Evolutionary conservation across 2,888 invertebrate genomes (phyloP).

Genomic region (Caenorhabditis sp.): DNA sequence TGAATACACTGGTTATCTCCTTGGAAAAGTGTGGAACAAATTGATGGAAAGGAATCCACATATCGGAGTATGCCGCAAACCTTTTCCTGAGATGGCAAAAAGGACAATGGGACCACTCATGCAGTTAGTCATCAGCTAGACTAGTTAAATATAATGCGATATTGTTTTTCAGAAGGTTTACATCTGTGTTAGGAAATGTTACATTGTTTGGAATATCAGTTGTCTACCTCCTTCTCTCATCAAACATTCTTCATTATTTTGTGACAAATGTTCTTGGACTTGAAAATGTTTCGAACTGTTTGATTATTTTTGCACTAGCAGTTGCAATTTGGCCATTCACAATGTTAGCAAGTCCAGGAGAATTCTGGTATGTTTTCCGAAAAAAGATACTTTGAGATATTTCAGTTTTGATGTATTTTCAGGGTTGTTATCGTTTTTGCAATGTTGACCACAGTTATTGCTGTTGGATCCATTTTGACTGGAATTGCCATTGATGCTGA

Average conservation of each 20-base stretch:
- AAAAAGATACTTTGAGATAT: not conserved
- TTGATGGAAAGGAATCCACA: conserved; percentile 60
- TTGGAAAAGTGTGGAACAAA: conserved; percentile 67
- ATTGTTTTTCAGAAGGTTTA: conserved; percentile 57
- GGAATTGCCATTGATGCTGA: conserved; percentile 57
- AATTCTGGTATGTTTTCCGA: conserved; percentile 61
- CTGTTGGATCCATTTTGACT: conserved; percentile 62
- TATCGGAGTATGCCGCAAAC: conserved; percentile 64
- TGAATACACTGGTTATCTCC: conserved; percentile 67
- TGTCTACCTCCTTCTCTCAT: conserved; percentile 67
- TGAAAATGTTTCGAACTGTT: conserved; percentile 25
- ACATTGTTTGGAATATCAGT: conserved; percentile 67
- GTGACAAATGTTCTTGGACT: conserved; percentile 32
- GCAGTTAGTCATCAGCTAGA: conserved; percentile 37
- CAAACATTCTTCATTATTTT: conserved; percentile 66
- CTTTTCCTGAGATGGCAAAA: conserved; percentile 70
- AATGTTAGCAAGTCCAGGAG: conserved; percentile 67
- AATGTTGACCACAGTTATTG: conserved; percentile 68
- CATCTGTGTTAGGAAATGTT: conserved; percentile 56
- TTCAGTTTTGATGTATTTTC: conserved; percentile 7
- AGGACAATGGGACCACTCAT: conserved; percentile 59
- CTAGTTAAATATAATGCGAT: not conserved
- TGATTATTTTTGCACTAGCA: conserved; percentile 38
- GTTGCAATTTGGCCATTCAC: conserved; percentile 65
- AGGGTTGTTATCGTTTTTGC: conserved; percentile 68